A percentile compares a stretch with the other conserved stretches of the same genome.
These are phyloP conservation scores for Bombylius discolor DNA, from an alignment of 2,888 invertebrate species.

Conservation along the genomic window DNA sequence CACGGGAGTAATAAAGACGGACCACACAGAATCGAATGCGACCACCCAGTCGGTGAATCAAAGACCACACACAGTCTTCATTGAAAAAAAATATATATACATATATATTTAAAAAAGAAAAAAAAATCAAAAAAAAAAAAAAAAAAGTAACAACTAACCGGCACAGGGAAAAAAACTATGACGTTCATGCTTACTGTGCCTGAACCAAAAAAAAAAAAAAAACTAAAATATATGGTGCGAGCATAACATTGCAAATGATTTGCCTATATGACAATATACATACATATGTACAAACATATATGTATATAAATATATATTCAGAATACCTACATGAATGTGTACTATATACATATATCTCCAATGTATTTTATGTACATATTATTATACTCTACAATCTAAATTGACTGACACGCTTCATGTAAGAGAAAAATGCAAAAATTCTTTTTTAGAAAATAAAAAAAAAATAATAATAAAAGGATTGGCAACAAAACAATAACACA, in stretches of 20 bases:
- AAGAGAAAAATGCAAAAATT: neutral
- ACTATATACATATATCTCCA: too few species aligned
- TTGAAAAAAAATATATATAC: conserved; percentile 10
- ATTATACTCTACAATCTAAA: neutral
- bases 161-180: conserved; percentile 13
- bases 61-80: conserved; percentile 19
- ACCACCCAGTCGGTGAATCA: conserved; percentile 20
- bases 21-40: conserved; percentile 21
- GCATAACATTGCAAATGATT: neutral
- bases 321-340: too few species aligned
- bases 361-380: neutral
- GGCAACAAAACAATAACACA: neutral
- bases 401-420: neutral
- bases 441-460: neutral
- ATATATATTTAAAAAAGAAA: conserved; percentile 8
- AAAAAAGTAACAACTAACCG: conserved; percentile 10
- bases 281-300: neutral
- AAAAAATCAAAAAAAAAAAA: conserved; percentile 3
- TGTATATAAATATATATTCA: neutral
- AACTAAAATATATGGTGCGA: neutral
- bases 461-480: too few species aligned
- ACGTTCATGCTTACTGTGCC: conserved; percentile 5
- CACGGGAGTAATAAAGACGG: conserved; percentile 19
- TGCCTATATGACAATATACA: neutral
- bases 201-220: neutral